These are phyloP conservation scores for Aegotheles bennettii DNA, from an alignment of 2,113 vertebrate genomes.

Conservation along the genomic window DNA sequence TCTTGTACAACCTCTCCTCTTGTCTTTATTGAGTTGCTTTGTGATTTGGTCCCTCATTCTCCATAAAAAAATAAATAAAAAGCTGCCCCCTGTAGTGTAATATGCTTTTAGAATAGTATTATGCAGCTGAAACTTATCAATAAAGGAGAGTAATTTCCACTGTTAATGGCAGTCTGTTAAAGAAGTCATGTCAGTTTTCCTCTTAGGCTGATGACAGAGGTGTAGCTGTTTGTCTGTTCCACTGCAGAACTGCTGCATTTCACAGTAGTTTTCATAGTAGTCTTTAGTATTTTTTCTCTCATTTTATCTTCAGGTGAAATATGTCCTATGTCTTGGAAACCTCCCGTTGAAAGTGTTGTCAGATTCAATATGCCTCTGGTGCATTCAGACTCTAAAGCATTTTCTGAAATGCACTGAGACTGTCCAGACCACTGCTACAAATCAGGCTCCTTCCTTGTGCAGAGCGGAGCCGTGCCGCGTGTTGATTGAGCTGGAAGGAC, in stretches of 20 bases:
- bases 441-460: background rate
- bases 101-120: background rate
- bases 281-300: background rate
- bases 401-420: background rate
- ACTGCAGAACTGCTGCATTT: background rate
- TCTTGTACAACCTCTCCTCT: background rate
- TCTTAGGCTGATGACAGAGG: background rate
- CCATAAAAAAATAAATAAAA: background rate
- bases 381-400: background rate
- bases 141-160: background rate
- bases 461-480: background rate
- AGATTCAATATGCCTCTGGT: background rate
- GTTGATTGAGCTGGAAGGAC: conserved; percentile 37
- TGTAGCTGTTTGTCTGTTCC: background rate
- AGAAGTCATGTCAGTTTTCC: background rate
- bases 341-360: background rate
- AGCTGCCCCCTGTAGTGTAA: background rate
- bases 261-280: background rate
- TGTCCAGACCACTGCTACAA: background rate
- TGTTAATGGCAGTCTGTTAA: background rate
- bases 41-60: background rate
- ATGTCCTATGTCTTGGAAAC: background rate
- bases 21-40: background rate
- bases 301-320: background rate
- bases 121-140: background rate